These are phyloP conservation scores for Eucera pruinosa DNA, from an alignment of 2,888 invertebrate species.

Conservation along the genomic window DNA sequence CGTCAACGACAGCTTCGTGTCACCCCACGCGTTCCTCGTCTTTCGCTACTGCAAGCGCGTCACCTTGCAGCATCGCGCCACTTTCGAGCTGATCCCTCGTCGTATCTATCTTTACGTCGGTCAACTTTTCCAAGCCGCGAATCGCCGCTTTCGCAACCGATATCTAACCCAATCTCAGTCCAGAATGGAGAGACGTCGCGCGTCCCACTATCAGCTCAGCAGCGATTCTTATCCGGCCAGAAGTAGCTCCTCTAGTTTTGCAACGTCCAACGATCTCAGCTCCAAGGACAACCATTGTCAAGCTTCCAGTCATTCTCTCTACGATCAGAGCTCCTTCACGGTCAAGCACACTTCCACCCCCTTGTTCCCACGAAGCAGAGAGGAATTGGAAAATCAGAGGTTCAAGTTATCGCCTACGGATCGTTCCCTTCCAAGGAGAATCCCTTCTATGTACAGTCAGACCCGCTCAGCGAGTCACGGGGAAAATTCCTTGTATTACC, in stretches of 20 bases:
- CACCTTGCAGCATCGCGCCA: too few species aligned
- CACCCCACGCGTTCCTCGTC: conserved; percentile 74
- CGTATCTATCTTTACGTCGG: conserved; percentile 26
- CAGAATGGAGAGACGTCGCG: conserved; percentile 71
- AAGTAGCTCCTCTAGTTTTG: conserved; percentile 56
- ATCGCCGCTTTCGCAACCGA: conserved; percentile 51
- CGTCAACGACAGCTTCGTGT: conserved; percentile 78
- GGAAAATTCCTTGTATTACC: conserved; percentile 69
- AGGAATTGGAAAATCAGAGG: conserved; percentile 68
- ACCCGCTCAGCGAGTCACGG: conserved; percentile 53
- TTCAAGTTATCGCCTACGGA: conserved; percentile 34
- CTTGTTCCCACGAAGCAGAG: conserved; percentile 60
- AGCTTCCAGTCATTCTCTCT: conserved; percentile 24
- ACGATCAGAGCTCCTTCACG: conserved; percentile 34
- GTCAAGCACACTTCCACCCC: conserved; percentile 75
- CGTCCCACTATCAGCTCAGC: conserved; percentile 75
- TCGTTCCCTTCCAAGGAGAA: conserved; percentile 53
- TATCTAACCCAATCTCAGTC: conserved; percentile 32
- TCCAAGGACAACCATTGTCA: conserved; percentile 44
- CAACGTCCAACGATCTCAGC: conserved; percentile 28
- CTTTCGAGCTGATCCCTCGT: conserved; percentile 51
- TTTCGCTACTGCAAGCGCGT: conserved; percentile 65
- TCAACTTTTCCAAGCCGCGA: conserved; percentile 24
- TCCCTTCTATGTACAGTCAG: conserved; percentile 45
- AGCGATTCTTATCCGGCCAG: conserved; percentile 58